These are phyloP conservation scores for Rhizomys pruinosus DNA, from an alignment of 2,113 vertebrate species.

Conservation along the genomic window DNA sequence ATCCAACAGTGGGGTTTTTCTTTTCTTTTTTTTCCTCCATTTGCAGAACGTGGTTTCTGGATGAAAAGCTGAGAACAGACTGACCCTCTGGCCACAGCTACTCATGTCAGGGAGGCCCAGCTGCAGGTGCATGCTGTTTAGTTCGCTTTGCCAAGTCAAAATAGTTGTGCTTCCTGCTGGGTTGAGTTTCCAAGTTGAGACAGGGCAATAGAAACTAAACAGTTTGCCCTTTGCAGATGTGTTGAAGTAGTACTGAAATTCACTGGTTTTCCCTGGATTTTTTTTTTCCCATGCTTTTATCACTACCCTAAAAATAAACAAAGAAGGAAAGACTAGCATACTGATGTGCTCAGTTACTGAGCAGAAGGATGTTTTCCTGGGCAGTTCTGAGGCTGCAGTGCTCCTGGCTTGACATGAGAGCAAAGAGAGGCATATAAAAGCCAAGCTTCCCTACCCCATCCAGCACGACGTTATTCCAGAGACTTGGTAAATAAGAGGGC, in stretches of 20 bases:
- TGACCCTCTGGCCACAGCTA: conserved; percentile 70
- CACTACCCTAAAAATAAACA: conserved; percentile 71
- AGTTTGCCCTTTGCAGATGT: conserved; percentile 76
- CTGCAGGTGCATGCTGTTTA: conserved; percentile 69
- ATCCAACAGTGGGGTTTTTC: conserved; percentile 54
- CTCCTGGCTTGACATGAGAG: conserved; percentile 62
- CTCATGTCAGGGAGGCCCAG: conserved; percentile 31
- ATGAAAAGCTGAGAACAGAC: conserved; percentile 75
- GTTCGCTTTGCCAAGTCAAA: conserved; percentile 71
- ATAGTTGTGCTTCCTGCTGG: conserved; percentile 60
- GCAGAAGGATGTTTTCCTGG: conserved; percentile 59
- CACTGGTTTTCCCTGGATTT: conserved; percentile 31
- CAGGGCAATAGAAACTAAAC: conserved; percentile 64
- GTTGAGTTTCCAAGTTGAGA: conserved; percentile 71
- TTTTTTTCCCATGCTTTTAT: conserved; percentile 59
- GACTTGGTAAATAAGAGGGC: conserved; percentile 8
- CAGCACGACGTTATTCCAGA: conserved; percentile 38
- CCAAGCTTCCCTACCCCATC: not conserved
- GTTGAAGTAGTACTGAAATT: conserved; percentile 68
- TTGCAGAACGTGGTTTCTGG: conserved; percentile 75
- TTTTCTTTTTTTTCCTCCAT: conserved; percentile 61
- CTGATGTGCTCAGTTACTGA: conserved; percentile 29
- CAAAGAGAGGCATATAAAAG: conserved; percentile 25
- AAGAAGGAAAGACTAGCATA: conserved; percentile 31
- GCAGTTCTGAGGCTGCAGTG: not conserved